phyloP scores from a whole-genome alignment of 2,888 invertebrate species.

The Nemotelus pantherinus region DNA sequence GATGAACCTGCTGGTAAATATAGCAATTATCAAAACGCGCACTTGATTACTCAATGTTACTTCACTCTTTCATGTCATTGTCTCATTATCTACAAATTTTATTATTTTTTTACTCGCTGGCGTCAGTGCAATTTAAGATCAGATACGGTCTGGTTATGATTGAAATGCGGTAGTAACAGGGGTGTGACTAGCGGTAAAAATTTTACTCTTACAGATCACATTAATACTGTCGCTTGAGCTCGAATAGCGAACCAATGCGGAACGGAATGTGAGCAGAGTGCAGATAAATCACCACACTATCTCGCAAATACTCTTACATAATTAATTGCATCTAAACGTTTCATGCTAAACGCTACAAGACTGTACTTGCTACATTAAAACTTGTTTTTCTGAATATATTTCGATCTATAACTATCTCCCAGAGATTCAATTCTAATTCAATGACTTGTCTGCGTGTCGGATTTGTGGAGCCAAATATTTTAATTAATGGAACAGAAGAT shows the following conservation, averaged over 20 bases:
- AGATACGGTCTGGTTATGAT: slow-evolving; percentile 18
- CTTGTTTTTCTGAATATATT: too few relatives aligned
- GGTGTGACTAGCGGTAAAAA: background rate
- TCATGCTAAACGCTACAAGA: too few relatives aligned
- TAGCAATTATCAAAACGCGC: too few relatives aligned
- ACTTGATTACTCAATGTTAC: too few relatives aligned
- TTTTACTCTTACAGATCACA: background rate
- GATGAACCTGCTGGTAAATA: too few relatives aligned
- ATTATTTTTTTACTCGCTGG: background rate
- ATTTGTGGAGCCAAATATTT: background rate
- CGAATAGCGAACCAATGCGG: slow-evolving; percentile 13
- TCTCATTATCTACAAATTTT: background rate
- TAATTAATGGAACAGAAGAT: background rate
- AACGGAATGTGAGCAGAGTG: slow-evolving; percentile 21
- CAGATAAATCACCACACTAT: background rate
- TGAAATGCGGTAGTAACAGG: background rate
- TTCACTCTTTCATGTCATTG: too few relatives aligned
- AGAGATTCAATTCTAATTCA: too few relatives aligned
- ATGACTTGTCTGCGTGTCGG: too few relatives aligned
- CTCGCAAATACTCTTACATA: too few relatives aligned
- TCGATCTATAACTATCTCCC: too few relatives aligned
- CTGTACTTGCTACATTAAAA: too few relatives aligned
- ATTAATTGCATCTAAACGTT: too few relatives aligned
- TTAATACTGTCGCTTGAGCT: slow-evolving; percentile 7
- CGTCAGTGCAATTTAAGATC: background rate